Conservation (phyloP, 2,113 vertebrate genomes). For the Archilochus colubris region DNA sequence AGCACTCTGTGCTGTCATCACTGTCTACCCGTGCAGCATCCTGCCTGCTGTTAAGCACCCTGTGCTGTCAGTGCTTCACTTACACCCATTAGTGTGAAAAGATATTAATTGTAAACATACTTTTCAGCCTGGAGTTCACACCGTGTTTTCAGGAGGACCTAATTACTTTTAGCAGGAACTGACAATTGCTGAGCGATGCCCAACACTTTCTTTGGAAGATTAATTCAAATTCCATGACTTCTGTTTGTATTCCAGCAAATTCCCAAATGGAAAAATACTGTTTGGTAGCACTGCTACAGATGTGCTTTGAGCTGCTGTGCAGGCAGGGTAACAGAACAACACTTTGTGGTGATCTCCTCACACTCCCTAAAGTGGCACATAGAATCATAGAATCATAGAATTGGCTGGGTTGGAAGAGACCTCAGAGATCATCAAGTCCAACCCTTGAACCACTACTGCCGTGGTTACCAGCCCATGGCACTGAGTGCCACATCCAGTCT, state of each 20-base stretch:
- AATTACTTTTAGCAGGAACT: not conserved
- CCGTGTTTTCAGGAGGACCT: not conserved
- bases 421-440: no score
- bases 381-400: no score
- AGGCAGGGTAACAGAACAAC: not conserved
- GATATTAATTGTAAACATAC: not conserved
- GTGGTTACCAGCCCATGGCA: no score
- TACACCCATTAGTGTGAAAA: not conserved
- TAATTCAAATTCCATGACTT: not conserved
- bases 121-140: not conserved
- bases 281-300: not conserved
- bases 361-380: not conserved
- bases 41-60: not conserved
- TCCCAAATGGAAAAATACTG: not conserved
- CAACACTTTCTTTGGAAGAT: not conserved
- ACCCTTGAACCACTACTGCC: no score
- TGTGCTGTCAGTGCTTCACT: not conserved
- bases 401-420: no score
- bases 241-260: not conserved
- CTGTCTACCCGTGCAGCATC: rapidly evolving
- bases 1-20: not conserved
- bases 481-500: no score
- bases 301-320: not conserved
- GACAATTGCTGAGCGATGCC: not conserved
- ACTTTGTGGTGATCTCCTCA: not conserved